Evolutionary conservation across 2,888 invertebrate species (phyloP), one percentile per base, ranked within the genome.

Genomic region (Philonicus albiceps): DNA sequence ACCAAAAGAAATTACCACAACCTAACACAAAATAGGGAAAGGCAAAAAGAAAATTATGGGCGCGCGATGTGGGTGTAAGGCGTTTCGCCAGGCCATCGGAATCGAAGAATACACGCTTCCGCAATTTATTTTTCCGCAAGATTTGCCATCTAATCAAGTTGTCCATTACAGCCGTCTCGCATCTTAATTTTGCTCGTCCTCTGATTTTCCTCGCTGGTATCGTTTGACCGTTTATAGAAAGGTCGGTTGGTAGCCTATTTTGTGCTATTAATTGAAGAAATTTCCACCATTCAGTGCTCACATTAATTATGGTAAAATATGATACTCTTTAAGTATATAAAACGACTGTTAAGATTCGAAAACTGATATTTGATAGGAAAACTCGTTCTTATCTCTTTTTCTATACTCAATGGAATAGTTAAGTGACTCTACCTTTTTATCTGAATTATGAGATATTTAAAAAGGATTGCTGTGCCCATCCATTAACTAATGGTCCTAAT

Each of bases 111-210:
- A 88, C 89, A 89, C 86, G 88, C 88, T 88, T 89, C 89, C 88
- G 88, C 88, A 89, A 89, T 89, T 89, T 89, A 89, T 89, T 88
- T 88, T 89, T 89, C 89, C 89, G 88, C 88, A 89, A 88, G 89
- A 89, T 89, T 89, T 89, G 88, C 89, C 88, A 89, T 88, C 89
- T 88, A 89, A 89, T 89, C 89, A 89, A 89, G 88, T 88, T 89
- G 89, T 89, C 89, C 88, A 88, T 89, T 88, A 89, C 89, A 89
- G 89, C 75, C 87, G 88, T 87, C 86, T 88, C 87, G 88, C 87
- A 88, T 88, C 88, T 89, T 87, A 87, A 87, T 88, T 87, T 85
- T 87, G 84, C 87, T 64, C 76, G 86, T 84, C 64, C 86, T 64
- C 78, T 85, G 30, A 74, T 64, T 49, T 85, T 34, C n/a, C 55